Conservation (phyloP, 2,797 vertebrate species). For the Lateolabrax maculatus region DNA sequence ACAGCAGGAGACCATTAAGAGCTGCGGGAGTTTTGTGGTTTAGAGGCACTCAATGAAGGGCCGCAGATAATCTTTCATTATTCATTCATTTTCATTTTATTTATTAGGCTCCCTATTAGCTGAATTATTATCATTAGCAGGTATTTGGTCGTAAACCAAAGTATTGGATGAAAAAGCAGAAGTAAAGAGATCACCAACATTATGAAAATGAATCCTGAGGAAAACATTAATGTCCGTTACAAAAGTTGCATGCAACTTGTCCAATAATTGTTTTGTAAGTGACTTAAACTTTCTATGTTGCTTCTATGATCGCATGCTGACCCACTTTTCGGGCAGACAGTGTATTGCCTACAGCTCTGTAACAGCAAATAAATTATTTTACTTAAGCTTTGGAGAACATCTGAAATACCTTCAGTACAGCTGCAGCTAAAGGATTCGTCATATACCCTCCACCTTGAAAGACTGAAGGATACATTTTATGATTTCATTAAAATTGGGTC, state of each 20-base stretch:
- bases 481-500: background rate
- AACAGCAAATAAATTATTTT: background rate
- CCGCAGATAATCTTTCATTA: background rate
- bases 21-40: background rate
- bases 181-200: background rate
- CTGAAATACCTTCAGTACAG: background rate
- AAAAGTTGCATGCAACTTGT: background rate
- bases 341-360: background rate
- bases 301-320: too few relatives aligned
- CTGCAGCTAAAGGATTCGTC: background rate
- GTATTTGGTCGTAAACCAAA: too few relatives aligned
- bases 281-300: too few relatives aligned
- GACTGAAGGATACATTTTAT: too few relatives aligned
- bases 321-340: too few relatives aligned
- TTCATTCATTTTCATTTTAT: background rate
- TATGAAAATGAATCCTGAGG: background rate
- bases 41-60: background rate
- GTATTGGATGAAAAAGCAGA: background rate
- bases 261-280: background rate
- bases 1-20: slow-evolving; percentile 16
- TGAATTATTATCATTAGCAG: background rate
- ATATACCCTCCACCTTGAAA: background rate
- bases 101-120: background rate
- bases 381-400: background rate
- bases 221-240: background rate